Conservation (phyloP, 2,113 vertebrate species). For the Archilochus colubris region DNA sequence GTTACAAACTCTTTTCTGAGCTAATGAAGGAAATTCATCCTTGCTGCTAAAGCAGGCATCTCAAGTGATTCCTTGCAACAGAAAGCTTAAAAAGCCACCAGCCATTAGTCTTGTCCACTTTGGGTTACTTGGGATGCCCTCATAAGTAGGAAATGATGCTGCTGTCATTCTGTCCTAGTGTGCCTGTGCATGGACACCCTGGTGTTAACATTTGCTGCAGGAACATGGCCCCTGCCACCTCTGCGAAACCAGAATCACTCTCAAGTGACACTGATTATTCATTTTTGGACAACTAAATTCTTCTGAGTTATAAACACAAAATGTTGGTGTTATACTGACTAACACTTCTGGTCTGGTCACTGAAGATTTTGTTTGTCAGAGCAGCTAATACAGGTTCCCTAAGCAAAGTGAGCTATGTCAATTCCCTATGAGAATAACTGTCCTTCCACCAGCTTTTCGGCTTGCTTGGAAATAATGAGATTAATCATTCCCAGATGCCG, state of each 20-base stretch:
- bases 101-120: neutral
- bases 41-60: neutral
- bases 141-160: neutral
- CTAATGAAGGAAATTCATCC: neutral
- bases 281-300: neutral
- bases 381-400: neutral
- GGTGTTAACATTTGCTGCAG: rapidly evolving
- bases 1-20: neutral
- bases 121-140: neutral
- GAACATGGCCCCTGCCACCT: neutral
- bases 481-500: neutral
- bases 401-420: neutral
- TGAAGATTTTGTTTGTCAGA: neutral
- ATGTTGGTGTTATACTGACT: neutral
- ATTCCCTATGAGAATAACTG: neutral
- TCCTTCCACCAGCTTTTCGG: neutral
- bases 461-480: neutral
- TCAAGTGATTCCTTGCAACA: neutral
- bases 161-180: neutral
- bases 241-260: neutral
- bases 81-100: neutral
- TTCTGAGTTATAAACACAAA: neutral
- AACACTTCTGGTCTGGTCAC: neutral
- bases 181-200: neutral
- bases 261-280: neutral